Evolutionary conservation across 2,113 vertebrate genomes (phyloP).

Genomic region (Fukomys damarensis): DNA sequence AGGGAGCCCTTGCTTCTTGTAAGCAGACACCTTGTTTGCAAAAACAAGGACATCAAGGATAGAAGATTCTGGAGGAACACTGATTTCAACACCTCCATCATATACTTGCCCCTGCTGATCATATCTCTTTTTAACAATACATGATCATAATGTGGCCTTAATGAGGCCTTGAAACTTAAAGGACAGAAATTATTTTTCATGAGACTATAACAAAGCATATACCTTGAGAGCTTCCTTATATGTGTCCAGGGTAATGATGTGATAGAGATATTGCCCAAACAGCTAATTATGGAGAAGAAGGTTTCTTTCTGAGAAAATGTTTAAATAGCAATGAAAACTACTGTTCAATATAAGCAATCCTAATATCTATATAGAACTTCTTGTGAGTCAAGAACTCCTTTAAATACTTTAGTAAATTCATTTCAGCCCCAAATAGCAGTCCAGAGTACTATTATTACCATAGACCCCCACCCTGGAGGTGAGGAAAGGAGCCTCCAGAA

Average conservation of each 20-base stretch:
- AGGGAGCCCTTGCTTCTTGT: neutral
- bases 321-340: neutral
- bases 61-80: neutral
- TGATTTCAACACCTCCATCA: neutral
- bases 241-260: neutral
- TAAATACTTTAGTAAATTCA: neutral
- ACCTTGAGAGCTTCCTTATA: neutral
- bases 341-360: neutral
- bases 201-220: neutral
- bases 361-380: neutral
- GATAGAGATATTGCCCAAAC: neutral
- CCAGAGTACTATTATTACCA: neutral
- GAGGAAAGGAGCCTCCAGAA: neutral
- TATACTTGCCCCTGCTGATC: neutral
- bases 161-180: neutral
- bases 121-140: neutral
- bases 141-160: neutral
- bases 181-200: neutral
- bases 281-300: neutral
- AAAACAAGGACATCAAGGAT: neutral
- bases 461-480: neutral
- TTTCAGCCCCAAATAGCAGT: neutral
- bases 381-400: neutral
- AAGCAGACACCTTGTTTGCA: neutral
- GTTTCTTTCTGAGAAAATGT: neutral